Base-by-base conservation (phyloP, 2,113 vertebrate species). In the Limanda limanda region DNA sequence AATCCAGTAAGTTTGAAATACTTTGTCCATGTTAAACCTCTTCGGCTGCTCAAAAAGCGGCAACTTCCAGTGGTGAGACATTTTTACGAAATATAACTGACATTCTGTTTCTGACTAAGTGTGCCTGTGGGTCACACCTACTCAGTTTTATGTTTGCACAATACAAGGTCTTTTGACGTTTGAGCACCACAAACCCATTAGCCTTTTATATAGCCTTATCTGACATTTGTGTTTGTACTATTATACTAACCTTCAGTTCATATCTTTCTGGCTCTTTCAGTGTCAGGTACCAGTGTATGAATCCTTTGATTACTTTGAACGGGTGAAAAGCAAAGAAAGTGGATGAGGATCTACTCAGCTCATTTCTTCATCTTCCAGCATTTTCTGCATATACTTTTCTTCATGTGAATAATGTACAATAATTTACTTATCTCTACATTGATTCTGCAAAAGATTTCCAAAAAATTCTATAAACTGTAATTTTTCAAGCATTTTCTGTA, bases 251-350 rank as follows among this genome's bases (percentile, higher is more conserved):
- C 5, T 5, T 18, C 1, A 17, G 45, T 37, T 40, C 63, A 18
- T 58, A 0, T 70, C 5, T 65, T 5, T 77, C 18, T 70, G 3
- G 68, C 21, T 84, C n/a, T 86, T 81, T 59, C 74, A 92, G 91
- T 82, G 83, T 14, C 81, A 91, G 72, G 90, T 92, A 1, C 42
- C 62, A 1, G n/a, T 91, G 68, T 92, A 92, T 17, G 91, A 91
- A 20, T 89, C 91, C 37, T 23, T 83, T 0, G 78, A 86, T 40
- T 92, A 92, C 42, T 92, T 92, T 10, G 83, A 91, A 0, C 72
- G 13, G 0, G 67, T 56, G 59, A 61, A 87, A 54, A 57, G 21
- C 54, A 87, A 88, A 78, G 64, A 55, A 25, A 76, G 82, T 14
- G 47, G 5, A 48, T 90, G 61, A 88, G 10, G 13, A 23, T 24